Evolutionary conservation across 2,797 vertebrate species (phyloP), one percentile per base, ranked within the genome.

Genomic region (Helicolenus hilgendorfi): DNA sequence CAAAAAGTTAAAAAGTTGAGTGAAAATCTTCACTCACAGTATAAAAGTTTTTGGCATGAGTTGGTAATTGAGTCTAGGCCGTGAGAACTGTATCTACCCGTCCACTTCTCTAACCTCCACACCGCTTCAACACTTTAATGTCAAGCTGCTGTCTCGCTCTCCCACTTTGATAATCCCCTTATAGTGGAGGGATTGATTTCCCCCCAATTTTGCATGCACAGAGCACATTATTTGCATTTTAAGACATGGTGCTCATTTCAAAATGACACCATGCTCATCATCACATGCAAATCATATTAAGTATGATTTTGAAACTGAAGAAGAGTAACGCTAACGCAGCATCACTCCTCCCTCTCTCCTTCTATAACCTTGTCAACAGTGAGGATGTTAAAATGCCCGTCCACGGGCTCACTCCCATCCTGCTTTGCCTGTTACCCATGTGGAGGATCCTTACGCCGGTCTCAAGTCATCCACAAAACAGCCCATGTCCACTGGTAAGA

Each of bases 341-440:
- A 11, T 81, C 20, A 65, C 67, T 2, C 4, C 72, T 63, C 3
- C 4, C 4, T 56, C 9, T 91, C 29, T 84, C 5, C 4, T 26
- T 77, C 49, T 71, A 2, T 83, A 58, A 2, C 45, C 15, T 55
- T 72, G 20, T 82, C 72, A 45, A 58, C 92, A 97, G 97, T 84
- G 83, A 97, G 92, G 93, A 96, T 98, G 97, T 94, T 93, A 98
- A 97, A 79, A 98, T 98, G 97, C 95, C 85, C 62, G 88, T 90
- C 92, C 91, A 89, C 74, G 20, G 80, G 5, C 65, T 94, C 77
- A 83, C 91, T 72, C 90, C 92, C 85, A 67, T 93, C 85, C 79
- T 96, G 68, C 89, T 97, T 45, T 86, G 93, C 91, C 86, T 96
- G 60, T 38, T 94, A 13, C 68, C 85, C 27, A 27, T 94, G 29